These are phyloP conservation scores for Istiophorus platypterus DNA, from an alignment of 2,113 vertebrate species.

Conservation along the genomic window DNA sequence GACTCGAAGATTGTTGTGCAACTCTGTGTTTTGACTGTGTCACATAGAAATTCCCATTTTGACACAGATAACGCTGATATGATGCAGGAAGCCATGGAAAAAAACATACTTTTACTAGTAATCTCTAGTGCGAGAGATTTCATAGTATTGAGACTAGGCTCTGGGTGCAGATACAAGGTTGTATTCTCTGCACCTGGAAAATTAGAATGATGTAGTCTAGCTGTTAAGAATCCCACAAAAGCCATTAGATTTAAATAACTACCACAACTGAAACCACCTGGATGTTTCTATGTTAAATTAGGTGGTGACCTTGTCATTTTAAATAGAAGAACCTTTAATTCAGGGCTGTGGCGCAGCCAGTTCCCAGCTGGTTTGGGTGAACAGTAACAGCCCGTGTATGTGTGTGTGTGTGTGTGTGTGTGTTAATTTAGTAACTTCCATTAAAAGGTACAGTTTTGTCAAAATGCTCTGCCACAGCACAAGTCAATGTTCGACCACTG, in stretches of 20 bases:
- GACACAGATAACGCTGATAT: not conserved
- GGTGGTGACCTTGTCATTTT: not conserved
- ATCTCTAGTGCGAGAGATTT: not conserved
- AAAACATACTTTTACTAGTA: not conserved
- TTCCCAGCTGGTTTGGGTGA: not conserved
- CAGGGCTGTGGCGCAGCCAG: not conserved
- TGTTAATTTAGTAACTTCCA: constrained; percentile 26
- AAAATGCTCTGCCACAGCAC: not conserved
- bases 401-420: not conserved
- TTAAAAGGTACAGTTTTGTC: constrained; percentile 16
- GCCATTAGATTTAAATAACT: not conserved
- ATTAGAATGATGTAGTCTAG: no score
- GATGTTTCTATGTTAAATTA: not conserved
- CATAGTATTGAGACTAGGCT: not conserved
- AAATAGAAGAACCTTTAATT: not conserved
- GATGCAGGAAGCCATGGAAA: not conserved
- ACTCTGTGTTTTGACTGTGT: constrained; percentile 6
- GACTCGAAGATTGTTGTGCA: not conserved
- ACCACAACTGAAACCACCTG: not conserved
- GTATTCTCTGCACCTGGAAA: not conserved
- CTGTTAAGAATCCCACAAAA: not conserved
- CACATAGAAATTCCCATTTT: not conserved
- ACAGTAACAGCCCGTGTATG: not conserved
- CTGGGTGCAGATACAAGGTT: not conserved
- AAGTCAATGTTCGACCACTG: constrained; percentile 23